Evolutionary conservation across 2,797 vertebrate species (phyloP), one percentile per base, ranked within the genome.

Genomic region (Agapornis canus): DNA sequence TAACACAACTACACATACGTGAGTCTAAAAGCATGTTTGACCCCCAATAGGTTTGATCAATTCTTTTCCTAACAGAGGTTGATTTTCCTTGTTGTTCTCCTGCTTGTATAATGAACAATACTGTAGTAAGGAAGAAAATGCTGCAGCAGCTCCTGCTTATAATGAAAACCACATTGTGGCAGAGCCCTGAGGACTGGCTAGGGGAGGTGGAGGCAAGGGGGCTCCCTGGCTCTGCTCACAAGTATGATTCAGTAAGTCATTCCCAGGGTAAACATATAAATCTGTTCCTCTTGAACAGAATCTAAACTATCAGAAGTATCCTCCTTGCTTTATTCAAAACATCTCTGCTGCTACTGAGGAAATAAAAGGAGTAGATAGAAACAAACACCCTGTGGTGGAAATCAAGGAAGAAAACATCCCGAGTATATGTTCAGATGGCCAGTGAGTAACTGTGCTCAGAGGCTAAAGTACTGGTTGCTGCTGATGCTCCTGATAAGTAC

Each of bases 191-290:
- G 82, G 91, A 89, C 76, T 81, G 51, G 79, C 82, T 93, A 87
- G 82, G 93, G 86, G 94, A 94, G 92, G 88, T 93, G 92, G 88
- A 95, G 93, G 82, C 73, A 72, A 92, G 77, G 80, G 96, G 83
- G 92, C 83, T 93, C 79, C 86, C 61, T 97, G 95, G 96, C 95
- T 92, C 86, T 63, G 83, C 82, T 94, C 84, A 52, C 54, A 90
- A 95, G 78, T 85, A 96, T 97, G 96, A 97, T 91, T 94, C 95
- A 97, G 51, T 83, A 97, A 97, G 94, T 96, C 92, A 96, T 91
- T 96, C 94, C 90, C 93, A 96, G 95, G 95, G 93, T 95, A 95
- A 96, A 92, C 90, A 96, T 42, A 90, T 97, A 92, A 96, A 91
- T 94, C 92, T 95, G 60, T 87, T 83, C 79, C 71, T 94, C 92